Conservation (phyloP, 2,113 vertebrate species). For the Thermophis baileyi region DNA sequence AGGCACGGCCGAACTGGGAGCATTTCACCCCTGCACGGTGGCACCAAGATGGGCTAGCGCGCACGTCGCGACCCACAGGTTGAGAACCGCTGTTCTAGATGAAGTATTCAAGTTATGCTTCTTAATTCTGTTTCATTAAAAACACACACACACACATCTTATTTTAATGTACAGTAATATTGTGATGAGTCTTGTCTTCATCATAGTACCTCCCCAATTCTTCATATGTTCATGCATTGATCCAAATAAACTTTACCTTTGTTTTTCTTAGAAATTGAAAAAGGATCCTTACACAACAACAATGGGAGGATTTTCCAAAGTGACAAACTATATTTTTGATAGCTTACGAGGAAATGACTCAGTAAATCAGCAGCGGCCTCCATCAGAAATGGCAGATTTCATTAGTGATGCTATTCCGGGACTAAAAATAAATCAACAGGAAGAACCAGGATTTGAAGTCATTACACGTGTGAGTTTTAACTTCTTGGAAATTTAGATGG, state of each 20-base stretch:
- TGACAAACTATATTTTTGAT: conserved; percentile 93
- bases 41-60: no score
- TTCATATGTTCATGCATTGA: not conserved
- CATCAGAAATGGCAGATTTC: conserved; percentile 88
- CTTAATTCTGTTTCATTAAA: not conserved
- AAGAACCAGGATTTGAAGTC: conserved; percentile 97
- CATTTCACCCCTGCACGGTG: no score
- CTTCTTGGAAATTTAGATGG: not conserved
- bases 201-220: not conserved
- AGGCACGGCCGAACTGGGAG: no score
- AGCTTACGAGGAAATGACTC: conserved; percentile 81
- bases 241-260: not conserved
- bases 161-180: not conserved
- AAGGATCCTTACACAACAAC: conserved; percentile 90
- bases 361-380: conserved; percentile 81
- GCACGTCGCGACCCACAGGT: no score
- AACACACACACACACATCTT: not conserved
- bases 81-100: no score
- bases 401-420: conserved; percentile 90
- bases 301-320: conserved; percentile 91
- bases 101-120: not conserved
- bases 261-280: conserved; percentile 81
- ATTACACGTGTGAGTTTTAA: conserved; percentile 88
- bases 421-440: conserved; percentile 95
- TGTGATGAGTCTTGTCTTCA: not conserved